These are phyloP conservation scores for Thunnus maccoyii DNA, from an alignment of 2,113 vertebrate genomes.

Conservation along the genomic window DNA sequence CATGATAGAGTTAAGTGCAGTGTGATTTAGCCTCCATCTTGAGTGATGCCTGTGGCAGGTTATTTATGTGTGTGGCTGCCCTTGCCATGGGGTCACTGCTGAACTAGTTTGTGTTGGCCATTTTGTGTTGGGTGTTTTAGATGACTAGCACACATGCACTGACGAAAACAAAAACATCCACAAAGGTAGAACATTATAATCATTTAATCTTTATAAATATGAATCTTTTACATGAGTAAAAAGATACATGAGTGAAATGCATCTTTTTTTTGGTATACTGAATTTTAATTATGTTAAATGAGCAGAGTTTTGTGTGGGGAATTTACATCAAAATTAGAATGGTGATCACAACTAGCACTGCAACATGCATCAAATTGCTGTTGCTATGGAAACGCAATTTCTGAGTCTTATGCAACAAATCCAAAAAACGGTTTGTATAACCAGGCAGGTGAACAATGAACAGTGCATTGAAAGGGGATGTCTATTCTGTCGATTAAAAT, in stretches of 20 bases:
- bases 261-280: neutral
- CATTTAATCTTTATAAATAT: neutral
- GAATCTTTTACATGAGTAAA: neutral
- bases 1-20: slow-evolving; percentile 62
- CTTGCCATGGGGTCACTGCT: slow-evolving; percentile 70
- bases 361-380: slow-evolving; percentile 62
- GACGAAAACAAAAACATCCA: neutral
- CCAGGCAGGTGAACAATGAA: slow-evolving; percentile 45
- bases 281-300: slow-evolving; percentile 23
- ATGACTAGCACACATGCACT: too few species aligned
- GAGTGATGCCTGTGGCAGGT: slow-evolving; percentile 75
- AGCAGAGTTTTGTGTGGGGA: slow-evolving; percentile 17
- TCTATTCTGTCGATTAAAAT: neutral
- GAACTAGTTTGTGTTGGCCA: slow-evolving; percentile 40
- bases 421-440: slow-evolving; percentile 53
- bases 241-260: too few species aligned
- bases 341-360: slow-evolving; percentile 45
- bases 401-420: slow-evolving; percentile 57
- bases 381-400: slow-evolving; percentile 75
- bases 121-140: slow-evolving; percentile 38
- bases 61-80: slow-evolving; percentile 68
- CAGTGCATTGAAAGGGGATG: neutral
- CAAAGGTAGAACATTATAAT: neutral
- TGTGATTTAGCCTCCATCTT: slow-evolving; percentile 64
- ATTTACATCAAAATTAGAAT: slow-evolving; percentile 50